Conservation (phyloP, 2,888 invertebrate species). For the Conus canariensis region DNA sequence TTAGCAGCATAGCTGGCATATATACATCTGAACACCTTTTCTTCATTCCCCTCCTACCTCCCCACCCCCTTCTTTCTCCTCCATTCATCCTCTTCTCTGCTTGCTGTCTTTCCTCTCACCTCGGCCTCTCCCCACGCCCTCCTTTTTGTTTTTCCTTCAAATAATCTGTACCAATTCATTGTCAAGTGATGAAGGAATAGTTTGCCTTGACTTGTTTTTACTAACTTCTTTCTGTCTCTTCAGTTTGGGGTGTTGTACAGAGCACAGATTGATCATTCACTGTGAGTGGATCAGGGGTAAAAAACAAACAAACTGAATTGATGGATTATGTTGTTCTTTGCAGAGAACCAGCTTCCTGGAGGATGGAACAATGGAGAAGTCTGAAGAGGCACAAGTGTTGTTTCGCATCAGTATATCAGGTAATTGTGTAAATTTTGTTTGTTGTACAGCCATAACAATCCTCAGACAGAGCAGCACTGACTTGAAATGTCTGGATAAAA, state of each 20-base stretch:
- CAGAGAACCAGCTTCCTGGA: slow-evolving; percentile 36
- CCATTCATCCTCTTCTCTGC: not conserved
- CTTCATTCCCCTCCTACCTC: not conserved
- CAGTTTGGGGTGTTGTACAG: no score
- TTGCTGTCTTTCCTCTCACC: not conserved
- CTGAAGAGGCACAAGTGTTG: slow-evolving; percentile 34
- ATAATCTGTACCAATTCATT: no score
- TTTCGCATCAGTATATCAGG: slow-evolving; percentile 40
- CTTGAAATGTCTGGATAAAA: no score
- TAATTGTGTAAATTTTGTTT: not conserved
- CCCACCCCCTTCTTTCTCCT: not conserved
- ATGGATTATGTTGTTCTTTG: not conserved
- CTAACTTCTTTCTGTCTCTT: no score
- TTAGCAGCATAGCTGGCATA: no score
- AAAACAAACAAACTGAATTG: not conserved
- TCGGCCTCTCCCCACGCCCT: not conserved
- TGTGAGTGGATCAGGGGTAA: not conserved
- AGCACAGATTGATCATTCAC: not conserved
- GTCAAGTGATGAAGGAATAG: no score
- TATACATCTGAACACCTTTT: not conserved
- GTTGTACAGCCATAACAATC: not conserved
- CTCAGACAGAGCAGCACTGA: not conserved
- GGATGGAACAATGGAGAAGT: slow-evolving; percentile 24
- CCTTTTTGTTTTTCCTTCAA: no score
- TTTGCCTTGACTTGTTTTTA: no score